Evolutionary conservation across 2,888 invertebrate genomes (phyloP).

Genomic region (Itoplectis maculator): DNA sequence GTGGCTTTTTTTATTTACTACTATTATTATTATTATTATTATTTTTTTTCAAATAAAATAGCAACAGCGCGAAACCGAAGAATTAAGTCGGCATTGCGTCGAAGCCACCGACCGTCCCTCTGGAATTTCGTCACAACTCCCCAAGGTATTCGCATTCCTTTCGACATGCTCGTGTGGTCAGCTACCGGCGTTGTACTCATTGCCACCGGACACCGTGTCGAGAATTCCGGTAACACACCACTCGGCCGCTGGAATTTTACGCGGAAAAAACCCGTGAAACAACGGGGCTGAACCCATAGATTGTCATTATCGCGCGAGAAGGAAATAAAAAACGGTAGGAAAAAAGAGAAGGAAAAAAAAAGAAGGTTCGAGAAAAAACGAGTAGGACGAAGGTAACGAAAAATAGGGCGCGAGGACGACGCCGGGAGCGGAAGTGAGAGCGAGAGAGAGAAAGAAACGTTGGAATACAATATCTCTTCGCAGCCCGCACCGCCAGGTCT

Average conservation of each 20-base stretch:
- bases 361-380: constrained; percentile 28
- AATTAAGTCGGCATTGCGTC: constrained; percentile 30
- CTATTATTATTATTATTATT: not conserved
- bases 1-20: too few species aligned
- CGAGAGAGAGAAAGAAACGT: constrained; percentile 41
- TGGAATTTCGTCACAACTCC: constrained; percentile 28
- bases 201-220: constrained; percentile 21
- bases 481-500: constrained; percentile 41
- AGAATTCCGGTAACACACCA: constrained; percentile 37
- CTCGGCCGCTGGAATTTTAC: constrained; percentile 48
- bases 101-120: not conserved
- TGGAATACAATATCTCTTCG: constrained; percentile 67
- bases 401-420: constrained; percentile 50
- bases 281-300: constrained; percentile 60
- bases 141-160: constrained; percentile 38
- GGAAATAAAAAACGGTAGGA: constrained; percentile 48
- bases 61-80: not conserved
- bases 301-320: constrained; percentile 64
- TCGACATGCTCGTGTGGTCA: constrained; percentile 22
- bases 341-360: constrained; percentile 31
- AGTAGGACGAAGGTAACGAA: constrained; percentile 31
- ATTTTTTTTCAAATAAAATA: not conserved
- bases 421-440: not conserved
- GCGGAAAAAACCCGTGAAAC: constrained; percentile 39
- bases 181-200: constrained; percentile 23